Evolutionary conservation across 2,113 vertebrate species (phyloP).

Genomic region (Hemicordylus capensis): DNA sequence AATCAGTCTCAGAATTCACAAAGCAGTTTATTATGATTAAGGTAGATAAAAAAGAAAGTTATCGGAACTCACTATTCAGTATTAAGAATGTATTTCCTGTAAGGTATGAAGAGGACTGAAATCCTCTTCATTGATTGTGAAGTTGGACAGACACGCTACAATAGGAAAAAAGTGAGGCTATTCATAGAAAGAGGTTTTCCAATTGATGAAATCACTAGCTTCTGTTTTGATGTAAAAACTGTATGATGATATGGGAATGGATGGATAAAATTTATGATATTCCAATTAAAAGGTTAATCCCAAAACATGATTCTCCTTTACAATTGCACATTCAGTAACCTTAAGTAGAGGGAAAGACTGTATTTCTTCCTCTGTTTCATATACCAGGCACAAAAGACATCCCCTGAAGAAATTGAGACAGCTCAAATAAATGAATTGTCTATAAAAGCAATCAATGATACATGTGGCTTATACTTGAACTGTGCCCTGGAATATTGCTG

Average conservation of each 20-base stretch:
- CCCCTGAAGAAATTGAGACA: neutral
- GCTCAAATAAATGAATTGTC: neutral
- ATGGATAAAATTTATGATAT: neutral
- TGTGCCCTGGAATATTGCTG: neutral
- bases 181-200: neutral
- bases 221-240: neutral
- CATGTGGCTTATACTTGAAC: neutral
- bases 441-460: neutral
- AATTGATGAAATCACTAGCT: neutral
- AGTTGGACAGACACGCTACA: neutral
- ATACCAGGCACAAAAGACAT: neutral
- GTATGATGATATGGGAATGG: neutral
- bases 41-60: too few relatives aligned
- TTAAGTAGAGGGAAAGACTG: neutral
- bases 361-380: neutral
- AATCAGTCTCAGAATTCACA: too few relatives aligned
- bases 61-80: too few relatives aligned
- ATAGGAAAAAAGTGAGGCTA: neutral
- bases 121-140: neutral
- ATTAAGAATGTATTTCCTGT: neutral
- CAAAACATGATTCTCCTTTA: too few relatives aligned
- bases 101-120: neutral
- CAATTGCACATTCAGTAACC: neutral
- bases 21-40: too few relatives aligned
- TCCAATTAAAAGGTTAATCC: neutral